phyloP scores from a whole-genome alignment of 2,888 invertebrate species.

The Vannuccia rotundouncinata region DNA sequence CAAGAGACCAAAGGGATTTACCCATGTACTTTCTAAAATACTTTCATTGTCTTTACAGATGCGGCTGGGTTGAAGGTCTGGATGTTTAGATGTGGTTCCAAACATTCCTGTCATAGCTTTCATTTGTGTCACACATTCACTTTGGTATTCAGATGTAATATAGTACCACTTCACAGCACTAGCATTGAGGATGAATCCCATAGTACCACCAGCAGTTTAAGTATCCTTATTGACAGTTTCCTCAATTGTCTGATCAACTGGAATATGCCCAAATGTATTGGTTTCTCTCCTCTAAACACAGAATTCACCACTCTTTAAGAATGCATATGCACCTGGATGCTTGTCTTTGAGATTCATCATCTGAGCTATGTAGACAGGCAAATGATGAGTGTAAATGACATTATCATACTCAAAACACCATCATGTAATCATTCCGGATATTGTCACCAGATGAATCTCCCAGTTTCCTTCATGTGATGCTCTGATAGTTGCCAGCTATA shows the following conservation, averaged over 20 bases:
- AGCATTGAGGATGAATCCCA: too few relatives aligned
- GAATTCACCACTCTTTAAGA: conserved; percentile 36
- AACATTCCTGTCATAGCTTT: conserved; percentile 8
- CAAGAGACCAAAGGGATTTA: too few relatives aligned
- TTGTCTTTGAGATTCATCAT: conserved; percentile 39
- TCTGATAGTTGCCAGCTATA: conserved; percentile 41
- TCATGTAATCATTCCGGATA: conserved; percentile 42
- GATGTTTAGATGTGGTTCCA: conserved; percentile 20
- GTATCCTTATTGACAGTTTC: too few relatives aligned
- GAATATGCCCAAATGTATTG: too few relatives aligned
- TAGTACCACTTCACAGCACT: too few relatives aligned
- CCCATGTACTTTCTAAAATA: too few relatives aligned
- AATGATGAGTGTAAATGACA: conserved; percentile 43
- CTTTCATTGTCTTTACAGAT: too few relatives aligned
- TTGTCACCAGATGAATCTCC: conserved; percentile 41
- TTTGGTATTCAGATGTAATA: conserved; percentile 1
- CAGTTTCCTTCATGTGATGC: conserved; percentile 42
- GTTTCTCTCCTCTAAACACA: too few relatives aligned
- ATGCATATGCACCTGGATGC: conserved; percentile 39
- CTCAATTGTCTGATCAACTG: too few relatives aligned
- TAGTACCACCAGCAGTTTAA: too few relatives aligned
- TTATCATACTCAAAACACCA: conserved; percentile 43
- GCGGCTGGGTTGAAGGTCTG: conserved; percentile 13
- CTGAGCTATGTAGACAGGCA: conserved; percentile 41
- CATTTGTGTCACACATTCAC: not conserved